phyloP scores from a whole-genome alignment of 2,888 invertebrate genomes.

The Leptopilina syphax region DNA sequence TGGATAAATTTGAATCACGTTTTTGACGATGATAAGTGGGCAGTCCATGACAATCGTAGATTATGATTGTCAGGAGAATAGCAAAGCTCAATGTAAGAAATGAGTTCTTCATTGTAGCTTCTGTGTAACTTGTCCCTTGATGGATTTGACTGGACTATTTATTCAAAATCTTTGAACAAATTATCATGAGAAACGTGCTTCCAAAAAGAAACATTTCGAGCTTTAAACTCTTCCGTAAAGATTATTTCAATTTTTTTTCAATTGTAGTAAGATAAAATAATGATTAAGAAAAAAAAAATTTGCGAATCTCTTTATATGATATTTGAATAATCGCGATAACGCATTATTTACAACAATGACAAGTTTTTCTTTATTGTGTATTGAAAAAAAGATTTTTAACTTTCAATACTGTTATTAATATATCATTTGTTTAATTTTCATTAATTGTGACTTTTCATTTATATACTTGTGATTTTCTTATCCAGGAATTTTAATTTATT shows the following conservation, averaged over 20 bases:
- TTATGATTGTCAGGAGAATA: not conserved
- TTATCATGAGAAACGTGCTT: conserved; percentile 20
- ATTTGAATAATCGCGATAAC: no score
- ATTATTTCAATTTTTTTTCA: not conserved
- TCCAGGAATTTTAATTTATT: no score
- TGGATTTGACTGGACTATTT: not conserved
- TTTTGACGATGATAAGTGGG: not conserved
- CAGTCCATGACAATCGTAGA: conserved; percentile 18
- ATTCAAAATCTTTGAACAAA: not conserved
- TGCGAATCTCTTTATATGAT: not conserved
- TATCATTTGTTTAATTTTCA: no score
- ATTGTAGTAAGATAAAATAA: not conserved
- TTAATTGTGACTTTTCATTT: no score
- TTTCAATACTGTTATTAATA: not conserved
- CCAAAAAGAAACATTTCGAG: not conserved
- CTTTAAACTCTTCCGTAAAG: conserved; percentile 30
- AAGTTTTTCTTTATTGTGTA: not conserved
- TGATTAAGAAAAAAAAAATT: not conserved
- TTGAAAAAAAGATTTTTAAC: not conserved
- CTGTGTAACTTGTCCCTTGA: conserved; percentile 6
- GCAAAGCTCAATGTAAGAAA: not conserved
- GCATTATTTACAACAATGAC: no score
- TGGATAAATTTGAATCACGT: not conserved
- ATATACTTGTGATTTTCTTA: no score
- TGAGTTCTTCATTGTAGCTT: conserved; percentile 19